Conservation (phyloP, 2,113 vertebrate species). For the Piaya cayana region DNA sequence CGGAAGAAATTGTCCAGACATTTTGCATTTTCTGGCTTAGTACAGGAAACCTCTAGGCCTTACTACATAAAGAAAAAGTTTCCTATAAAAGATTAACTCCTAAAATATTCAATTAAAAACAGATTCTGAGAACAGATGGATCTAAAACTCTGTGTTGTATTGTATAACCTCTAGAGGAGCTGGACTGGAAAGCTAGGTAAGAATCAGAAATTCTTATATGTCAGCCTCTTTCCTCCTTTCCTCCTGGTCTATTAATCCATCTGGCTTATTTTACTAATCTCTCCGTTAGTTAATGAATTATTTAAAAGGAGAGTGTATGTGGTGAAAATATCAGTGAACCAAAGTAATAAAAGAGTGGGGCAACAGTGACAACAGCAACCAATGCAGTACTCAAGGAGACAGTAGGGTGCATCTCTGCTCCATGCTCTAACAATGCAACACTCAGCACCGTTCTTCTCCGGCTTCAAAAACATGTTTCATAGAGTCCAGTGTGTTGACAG, state of each 20-base stretch:
- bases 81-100: not conserved
- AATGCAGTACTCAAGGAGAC: slow-evolving; percentile 22
- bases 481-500: slow-evolving; percentile 31
- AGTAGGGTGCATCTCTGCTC: slow-evolving; percentile 63
- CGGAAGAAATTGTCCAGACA: slow-evolving; percentile 10
- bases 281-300: not conserved
- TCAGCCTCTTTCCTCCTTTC: not conserved
- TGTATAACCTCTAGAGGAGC: not conserved
- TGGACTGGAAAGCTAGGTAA: not conserved
- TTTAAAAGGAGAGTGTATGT: not conserved
- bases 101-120: not conserved
- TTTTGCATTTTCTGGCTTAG: slow-evolving; percentile 34
- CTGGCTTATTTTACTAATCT: not conserved
- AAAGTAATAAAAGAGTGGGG: not conserved
- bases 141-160: not conserved
- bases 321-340: not conserved
- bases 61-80: slow-evolving; percentile 13
- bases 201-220: not conserved
- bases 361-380: not conserved
- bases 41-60: slow-evolving; percentile 42
- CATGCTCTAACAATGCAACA: slow-evolving; percentile 1
- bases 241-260: not conserved
- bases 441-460: not conserved
- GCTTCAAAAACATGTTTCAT: not conserved
- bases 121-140: not conserved